phyloP scores from a whole-genome alignment of 2,797 vertebrate species.

The Glossophaga mutica region DNA sequence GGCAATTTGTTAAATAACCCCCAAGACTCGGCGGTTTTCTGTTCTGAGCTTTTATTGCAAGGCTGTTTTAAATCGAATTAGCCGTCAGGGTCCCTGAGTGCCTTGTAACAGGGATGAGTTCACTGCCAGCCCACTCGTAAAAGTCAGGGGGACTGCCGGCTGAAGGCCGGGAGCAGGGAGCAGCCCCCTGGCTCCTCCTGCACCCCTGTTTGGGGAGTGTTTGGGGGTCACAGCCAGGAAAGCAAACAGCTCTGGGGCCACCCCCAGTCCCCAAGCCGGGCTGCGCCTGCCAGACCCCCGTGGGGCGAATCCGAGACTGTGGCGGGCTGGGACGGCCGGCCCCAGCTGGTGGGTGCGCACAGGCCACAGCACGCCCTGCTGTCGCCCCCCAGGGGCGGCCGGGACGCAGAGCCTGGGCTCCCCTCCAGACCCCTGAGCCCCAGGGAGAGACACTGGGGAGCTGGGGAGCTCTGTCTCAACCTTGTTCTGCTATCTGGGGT shows the following conservation, averaged over 20 bases:
- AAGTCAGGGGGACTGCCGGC: background rate
- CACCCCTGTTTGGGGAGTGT: background rate
- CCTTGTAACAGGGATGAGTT: constrained; percentile 46
- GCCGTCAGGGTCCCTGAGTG: constrained; percentile 62
- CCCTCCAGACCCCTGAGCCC: background rate
- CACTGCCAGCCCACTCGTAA: constrained; percentile 43
- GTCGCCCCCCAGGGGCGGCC: background rate
- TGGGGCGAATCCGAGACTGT: fast-evolving
- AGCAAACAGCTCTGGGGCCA: background rate
- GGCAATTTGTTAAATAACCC: constrained; percentile 78
- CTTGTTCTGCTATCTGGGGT: background rate
- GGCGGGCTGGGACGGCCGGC: background rate
- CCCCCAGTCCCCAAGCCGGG: background rate
- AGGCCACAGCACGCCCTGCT: fast-evolving
- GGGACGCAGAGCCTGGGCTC: background rate
- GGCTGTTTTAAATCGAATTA: constrained; percentile 74
- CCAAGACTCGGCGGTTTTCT: constrained; percentile 69
- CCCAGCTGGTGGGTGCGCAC: background rate
- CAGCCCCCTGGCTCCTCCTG: background rate
- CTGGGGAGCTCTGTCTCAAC: background rate
- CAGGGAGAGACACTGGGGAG: background rate
- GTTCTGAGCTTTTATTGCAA: constrained; percentile 66
- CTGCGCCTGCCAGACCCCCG: background rate
- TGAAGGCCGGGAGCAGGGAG: background rate
- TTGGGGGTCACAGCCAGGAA: background rate